Conservation (phyloP, 2,797 vertebrate genomes). For the Cossypha polioptera region DNA sequence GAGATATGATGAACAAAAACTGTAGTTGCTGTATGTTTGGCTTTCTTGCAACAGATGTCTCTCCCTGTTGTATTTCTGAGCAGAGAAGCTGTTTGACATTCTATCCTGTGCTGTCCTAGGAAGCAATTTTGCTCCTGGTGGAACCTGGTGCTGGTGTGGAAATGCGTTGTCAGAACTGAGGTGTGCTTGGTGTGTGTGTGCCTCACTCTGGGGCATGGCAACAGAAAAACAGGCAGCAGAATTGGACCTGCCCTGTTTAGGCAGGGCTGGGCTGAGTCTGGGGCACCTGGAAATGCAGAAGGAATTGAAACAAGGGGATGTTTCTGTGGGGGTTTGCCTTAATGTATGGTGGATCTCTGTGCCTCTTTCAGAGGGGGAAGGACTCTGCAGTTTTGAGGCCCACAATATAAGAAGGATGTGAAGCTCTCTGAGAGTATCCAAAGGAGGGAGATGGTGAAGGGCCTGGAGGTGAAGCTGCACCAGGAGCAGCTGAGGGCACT, state of each 20-base stretch:
- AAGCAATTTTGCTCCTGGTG: background rate
- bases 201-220: background rate
- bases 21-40: background rate
- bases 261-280: background rate
- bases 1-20: background rate
- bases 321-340: background rate
- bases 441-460: background rate
- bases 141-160: background rate
- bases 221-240: background rate
- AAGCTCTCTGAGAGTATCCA: background rate
- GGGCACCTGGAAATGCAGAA: background rate
- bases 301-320: background rate
- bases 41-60: background rate
- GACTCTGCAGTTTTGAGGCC: background rate
- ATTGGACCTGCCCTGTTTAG: background rate
- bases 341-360: background rate
- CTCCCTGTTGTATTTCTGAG: background rate
- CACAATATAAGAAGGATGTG: background rate
- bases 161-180: background rate
- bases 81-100: background rate
- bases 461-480: fast-evolving
- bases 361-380: background rate
- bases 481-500: background rate
- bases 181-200: background rate
- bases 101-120: background rate